Evolutionary conservation across 2,797 vertebrate species (phyloP), one percentile per base, ranked within the genome.

Genomic region (Sciurus vulgaris): DNA sequence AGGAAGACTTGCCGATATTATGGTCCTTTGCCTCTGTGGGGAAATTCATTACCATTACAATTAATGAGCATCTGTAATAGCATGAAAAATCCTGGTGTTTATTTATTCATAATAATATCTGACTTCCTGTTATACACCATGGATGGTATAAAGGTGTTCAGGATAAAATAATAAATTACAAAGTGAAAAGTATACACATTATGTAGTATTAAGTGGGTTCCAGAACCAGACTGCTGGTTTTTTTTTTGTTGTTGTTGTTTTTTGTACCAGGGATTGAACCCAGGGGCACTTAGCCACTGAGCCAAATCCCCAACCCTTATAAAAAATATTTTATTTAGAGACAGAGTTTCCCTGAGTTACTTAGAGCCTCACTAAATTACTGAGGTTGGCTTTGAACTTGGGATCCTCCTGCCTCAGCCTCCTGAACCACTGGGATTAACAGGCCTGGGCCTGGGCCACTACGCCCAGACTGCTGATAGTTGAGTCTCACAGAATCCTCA

Each of bases 1-100:
- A 82, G 35, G 84, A 86, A 91, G 0, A n/a, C 67, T 44, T 82
- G 63, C 15, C 88, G 83, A 81, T 81, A 91, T 38, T 67, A 91
- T 11, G 77, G 79, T 44, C 51, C 79, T 96, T 85, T 38, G 26
- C 38, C 67, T 77, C n/a, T 18, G 9, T 35, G 18, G 47, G 33
- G 22, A 91, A 96, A 89, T 81, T 88, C 0, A 3, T 61, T 73
- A 44, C 77, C 76, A 49, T 59, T 95, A 86, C 91, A 96, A 93
- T 65, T 20, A 95, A 77, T 77, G 83, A 92, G 81, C 82, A 79
- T 89, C 77, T 65, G 38, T 81, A 89, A 49, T 72, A 63, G 81
- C 79, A 92, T 35, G 59, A 89, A 85, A 90, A 93, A 85, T 63
- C 61, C 44, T 94, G 2, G 54, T 82, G 73, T 76, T 95, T 72